These are phyloP conservation scores for Sphaeridia pumilis DNA, from an alignment of 2,888 invertebrate species.

Conservation along the genomic window DNA sequence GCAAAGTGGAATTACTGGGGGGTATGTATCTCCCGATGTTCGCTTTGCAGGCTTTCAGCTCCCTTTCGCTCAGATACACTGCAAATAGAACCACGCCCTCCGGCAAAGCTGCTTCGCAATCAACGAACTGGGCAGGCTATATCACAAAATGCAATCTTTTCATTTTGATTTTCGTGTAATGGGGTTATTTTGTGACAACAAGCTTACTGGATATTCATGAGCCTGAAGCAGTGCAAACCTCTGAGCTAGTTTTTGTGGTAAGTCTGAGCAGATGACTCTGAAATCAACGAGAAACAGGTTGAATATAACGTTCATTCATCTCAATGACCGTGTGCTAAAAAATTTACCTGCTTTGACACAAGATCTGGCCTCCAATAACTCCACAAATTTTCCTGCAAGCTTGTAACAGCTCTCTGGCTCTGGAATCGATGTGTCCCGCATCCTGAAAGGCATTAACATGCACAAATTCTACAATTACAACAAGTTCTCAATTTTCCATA, in stretches of 20 bases:
- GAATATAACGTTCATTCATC: constrained; percentile 1
- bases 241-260: constrained; percentile 61
- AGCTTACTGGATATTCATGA: constrained; percentile 56
- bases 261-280: constrained; percentile 69
- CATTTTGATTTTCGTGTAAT: background rate
- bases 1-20: too few relatives aligned
- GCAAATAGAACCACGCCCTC: constrained; percentile 66
- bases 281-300: constrained; percentile 30
- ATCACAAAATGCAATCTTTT: constrained; percentile 8
- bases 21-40: too few relatives aligned
- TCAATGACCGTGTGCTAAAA: background rate
- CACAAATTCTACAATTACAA: background rate
- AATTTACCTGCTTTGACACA: constrained; percentile 77
- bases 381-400: constrained; percentile 66
- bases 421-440: constrained; percentile 72
- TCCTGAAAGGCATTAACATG: too few relatives aligned
- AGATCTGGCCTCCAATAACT: constrained; percentile 69
- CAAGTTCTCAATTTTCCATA: background rate
- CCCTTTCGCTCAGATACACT: constrained; percentile 57
- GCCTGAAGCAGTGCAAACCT: constrained; percentile 70
- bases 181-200: background rate
- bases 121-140: constrained; percentile 53
- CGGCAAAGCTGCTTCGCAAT: constrained; percentile 58
- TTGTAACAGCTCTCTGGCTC: constrained; percentile 74
- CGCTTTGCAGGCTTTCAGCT: constrained; percentile 39